A percentile compares a stretch with the other conserved stretches of the same genome.
phyloP scores from a whole-genome alignment of 2,113 vertebrate genomes.

The cat (Felis catus) region DNA sequence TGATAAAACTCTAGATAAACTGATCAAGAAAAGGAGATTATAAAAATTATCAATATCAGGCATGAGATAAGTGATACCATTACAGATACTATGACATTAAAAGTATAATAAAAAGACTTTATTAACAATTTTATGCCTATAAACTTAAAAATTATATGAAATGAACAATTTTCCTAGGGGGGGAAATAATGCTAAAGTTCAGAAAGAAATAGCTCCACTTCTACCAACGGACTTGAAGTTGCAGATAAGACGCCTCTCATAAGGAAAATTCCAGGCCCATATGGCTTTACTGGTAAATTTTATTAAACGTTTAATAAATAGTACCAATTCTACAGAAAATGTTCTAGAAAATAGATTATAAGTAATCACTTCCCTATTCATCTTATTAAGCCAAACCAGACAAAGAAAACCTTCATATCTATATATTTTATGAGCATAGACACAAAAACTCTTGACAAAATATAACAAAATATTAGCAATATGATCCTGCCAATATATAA shows the following conservation, averaged over 20 bases:
- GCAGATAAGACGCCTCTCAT: background rate
- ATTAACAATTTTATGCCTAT: background rate
- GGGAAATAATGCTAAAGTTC: background rate
- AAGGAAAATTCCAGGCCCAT: background rate
- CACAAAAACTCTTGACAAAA: background rate
- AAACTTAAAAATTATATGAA: background rate
- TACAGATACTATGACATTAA: background rate
- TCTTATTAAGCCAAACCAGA: background rate
- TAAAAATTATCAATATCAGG: background rate
- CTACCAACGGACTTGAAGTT: background rate
- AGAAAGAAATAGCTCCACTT: background rate
- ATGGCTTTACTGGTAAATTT: background rate
- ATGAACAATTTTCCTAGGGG: background rate
- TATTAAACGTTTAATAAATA: background rate
- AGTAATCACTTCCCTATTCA: background rate
- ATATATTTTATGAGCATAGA: background rate
- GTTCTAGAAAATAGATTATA: background rate
- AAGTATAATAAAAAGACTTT: background rate
- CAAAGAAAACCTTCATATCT: background rate
- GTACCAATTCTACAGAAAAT: background rate
- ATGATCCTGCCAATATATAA: background rate
- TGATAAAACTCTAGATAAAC: background rate
- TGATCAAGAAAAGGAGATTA: background rate
- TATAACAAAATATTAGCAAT: background rate
- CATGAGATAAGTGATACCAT: background rate